Percentiles rank a stretch among this genome's conserved stretches.
Conservation (phyloP, 2,113 vertebrate species). For the Ictidomys tridecemlineatus region DNA sequence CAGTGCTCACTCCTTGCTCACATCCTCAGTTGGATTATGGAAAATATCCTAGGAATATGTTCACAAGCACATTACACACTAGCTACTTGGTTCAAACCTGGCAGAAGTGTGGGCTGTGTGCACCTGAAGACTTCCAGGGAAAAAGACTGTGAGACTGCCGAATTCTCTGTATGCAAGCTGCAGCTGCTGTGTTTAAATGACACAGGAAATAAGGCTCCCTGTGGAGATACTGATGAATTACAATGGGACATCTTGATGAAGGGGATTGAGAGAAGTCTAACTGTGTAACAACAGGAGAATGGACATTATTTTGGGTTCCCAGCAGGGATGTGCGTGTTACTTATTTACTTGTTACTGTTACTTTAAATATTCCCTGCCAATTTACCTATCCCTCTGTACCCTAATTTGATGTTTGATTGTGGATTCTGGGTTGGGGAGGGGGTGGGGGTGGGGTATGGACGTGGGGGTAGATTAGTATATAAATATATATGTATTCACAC, state of each 20-base stretch:
- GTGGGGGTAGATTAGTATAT: not conserved
- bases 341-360: constrained; percentile 45
- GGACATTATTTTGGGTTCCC: constrained; percentile 3
- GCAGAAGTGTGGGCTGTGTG: not conserved
- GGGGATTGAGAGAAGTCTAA: not conserved
- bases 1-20: not conserved
- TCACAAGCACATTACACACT: not conserved
- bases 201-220: not conserved
- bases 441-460: not conserved
- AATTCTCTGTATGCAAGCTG: not conserved
- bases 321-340: not conserved
- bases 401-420: constrained; percentile 59
- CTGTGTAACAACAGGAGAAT: constrained; percentile 1
- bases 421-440: not conserved
- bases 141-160: not conserved
- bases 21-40: not conserved
- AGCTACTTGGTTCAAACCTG: not conserved
- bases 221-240: not conserved
- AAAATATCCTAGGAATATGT: not conserved
- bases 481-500: constrained; percentile 17
- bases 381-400: not conserved
- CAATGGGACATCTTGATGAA: not conserved
- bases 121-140: constrained; percentile 10
- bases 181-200: not conserved
- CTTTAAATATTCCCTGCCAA: constrained; percentile 49